Base-by-base conservation (phyloP, 2,113 vertebrate species). In the Sinocyclocheilus rhinocerous region DNA sequence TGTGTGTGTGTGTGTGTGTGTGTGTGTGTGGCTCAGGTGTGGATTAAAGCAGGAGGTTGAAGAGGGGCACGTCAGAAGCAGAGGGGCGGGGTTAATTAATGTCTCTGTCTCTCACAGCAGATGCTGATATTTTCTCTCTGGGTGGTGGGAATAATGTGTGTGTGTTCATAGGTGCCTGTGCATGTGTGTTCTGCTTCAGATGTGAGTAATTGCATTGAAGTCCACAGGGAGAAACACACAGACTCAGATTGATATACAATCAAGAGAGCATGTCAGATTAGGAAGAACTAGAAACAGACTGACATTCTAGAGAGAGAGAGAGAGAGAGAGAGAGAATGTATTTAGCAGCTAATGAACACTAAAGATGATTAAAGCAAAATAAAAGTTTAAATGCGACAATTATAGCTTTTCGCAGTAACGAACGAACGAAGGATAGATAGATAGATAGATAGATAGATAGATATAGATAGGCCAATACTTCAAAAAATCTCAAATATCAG, bases 1-100 rank as follows among this genome's bases (percentile, higher is more conserved):
- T 52, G 52, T 39, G 63, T 83, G 79, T 83, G 78, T 67, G 90
- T 88, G 78, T 67, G 90, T 88, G 55, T 57, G 42, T 45, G 8
- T 42, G 57, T 52, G 52, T 52, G 65, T 84, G 63, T 81, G 91
- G 88, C 91, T 88, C 91, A 93, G 93, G 92, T 94, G 92, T 91
- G 92, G 92, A 94, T 93, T 91, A 93, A 90, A 86, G 88, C 5
- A 84, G 84, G 86, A 87, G 90, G 90, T 89, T 90, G 90, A 78
- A 20, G 92, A 89, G 92, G 92, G 90, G 85, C 90, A 85, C 85
- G 84, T 88, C 85, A 89, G 89, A 73, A 83, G 91, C 80, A 89
- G 69, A 88, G 88, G 91, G 90, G 67, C 22, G 86, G 87, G 90
- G 93, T 94, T 95, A 94, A 94, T 94, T 94, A 93, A 93, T 89